phyloP scores from a whole-genome alignment of 2,888 invertebrate species.

The Teleogryllus oceanicus region DNA sequence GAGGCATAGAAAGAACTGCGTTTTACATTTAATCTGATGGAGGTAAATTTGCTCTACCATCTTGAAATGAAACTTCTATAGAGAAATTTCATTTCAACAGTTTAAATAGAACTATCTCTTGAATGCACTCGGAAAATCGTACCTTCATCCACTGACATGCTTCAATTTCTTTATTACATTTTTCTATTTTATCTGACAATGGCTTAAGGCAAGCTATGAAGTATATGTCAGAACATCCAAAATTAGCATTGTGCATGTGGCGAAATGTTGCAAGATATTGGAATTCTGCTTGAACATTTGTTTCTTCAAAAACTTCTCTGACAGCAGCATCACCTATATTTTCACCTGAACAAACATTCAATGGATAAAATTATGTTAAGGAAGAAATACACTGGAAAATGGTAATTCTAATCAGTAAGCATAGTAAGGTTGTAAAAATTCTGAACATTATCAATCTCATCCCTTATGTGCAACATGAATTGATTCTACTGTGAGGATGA shows the following conservation, averaged over 20 bases:
- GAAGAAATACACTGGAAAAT: background rate
- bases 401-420: no score
- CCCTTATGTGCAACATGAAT: no score
- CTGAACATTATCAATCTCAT: no score
- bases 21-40: no score
- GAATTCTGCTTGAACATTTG: constrained; percentile 74
- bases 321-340: constrained; percentile 75
- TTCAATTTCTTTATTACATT: constrained; percentile 73
- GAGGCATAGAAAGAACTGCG: no score
- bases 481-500: no score
- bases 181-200: constrained; percentile 57
- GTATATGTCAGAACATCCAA: constrained; percentile 85
- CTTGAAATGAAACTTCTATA: no score
- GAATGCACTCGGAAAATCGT: background rate
- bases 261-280: constrained; percentile 71
- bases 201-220: constrained; percentile 71
- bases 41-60: no score
- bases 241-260: constrained; percentile 72
- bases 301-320: constrained; percentile 88
- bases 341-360: constrained; percentile 60
- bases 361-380: constrained; percentile 24
- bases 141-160: constrained; percentile 80
- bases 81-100: no score
- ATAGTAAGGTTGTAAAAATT: no score
- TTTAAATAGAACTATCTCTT: no score